Conservation (phyloP, 2,888 invertebrate genomes). For the Ypsolopha sequella region DNA sequence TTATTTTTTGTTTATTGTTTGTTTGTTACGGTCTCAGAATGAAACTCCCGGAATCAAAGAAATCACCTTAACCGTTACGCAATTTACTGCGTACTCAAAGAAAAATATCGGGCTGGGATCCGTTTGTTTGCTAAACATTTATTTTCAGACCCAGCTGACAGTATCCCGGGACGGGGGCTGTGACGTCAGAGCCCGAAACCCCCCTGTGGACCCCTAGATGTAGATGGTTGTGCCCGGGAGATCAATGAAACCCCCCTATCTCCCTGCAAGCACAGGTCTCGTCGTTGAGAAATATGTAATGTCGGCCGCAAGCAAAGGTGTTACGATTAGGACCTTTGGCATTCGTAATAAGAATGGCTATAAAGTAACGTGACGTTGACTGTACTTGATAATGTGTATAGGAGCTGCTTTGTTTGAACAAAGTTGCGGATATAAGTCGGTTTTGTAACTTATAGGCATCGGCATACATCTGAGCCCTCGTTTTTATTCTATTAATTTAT, state of each 20-base stretch:
- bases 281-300: no score
- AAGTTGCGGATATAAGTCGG: no score
- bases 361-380: background rate
- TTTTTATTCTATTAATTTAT: no score
- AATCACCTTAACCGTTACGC: background rate
- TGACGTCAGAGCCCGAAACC: constrained; percentile 4
- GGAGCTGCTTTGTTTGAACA: background rate
- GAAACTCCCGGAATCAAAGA: background rate
- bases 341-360: background rate
- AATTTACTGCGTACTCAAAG: background rate
- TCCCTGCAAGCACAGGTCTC: background rate
- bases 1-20: background rate
- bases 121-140: background rate
- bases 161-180: background rate
- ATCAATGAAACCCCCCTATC: constrained; percentile 42
- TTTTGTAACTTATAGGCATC: no score
- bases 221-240: constrained; percentile 53
- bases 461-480: no score
- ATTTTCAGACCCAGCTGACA: background rate
- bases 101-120: background rate
- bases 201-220: constrained; percentile 42
- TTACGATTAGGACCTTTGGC: no score
- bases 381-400: no score
- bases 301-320: no score
- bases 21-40: background rate